Evolutionary conservation across 1,140 invertebrate genomes (phyloP), one percentile per base, ranked within the genome.

Genomic region (Zaprionus lachaisei): DNA sequence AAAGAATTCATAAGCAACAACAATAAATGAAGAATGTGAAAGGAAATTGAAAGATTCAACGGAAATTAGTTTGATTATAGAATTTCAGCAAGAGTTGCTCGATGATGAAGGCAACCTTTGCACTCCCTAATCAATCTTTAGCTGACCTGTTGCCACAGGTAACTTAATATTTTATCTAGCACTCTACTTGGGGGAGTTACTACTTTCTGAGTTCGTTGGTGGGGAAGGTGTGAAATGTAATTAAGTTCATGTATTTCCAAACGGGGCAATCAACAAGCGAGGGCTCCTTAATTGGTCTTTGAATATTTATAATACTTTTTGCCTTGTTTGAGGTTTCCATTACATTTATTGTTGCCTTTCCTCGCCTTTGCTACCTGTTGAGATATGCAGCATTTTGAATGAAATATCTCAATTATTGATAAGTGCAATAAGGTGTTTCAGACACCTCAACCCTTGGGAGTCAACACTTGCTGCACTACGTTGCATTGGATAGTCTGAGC

Each of bases 261-360:
- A 2, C 37, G 11, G 6, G 26, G 44, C n/a, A 49, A 49, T 49
- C 20, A 79, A 69, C 71, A 2, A 44, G 72, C 70, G 65, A 56
- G 65, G 62, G 54, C 6, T 24, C 14, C 68, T 63, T 68, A 85
- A 81, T 75, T 68, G 79, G 14, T 58, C 58, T 56, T 73, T 44
- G 41, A 81, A 84, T 84, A 86, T 85, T 78, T 85, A 84, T 78
- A 68, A 37, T 31, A 64, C 20, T 47, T 28, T 34, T 44, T 9
- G 14, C 47, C 28, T 28, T 49, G 5, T 20, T 70, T 62, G 15
- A 34, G 24, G 14, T 55, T 55, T 24, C 54, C 12, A 51, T 51
- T 51, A 51, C 20, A 24, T 51, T 51, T 63, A 9, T 63, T 63
- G 14, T 3, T 47, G 41, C 1, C 7, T 34, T 34, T 34, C 2